These are phyloP conservation scores for Augiades crinisus DNA, from an alignment of 2,888 invertebrate genomes.

Conservation along the genomic window DNA sequence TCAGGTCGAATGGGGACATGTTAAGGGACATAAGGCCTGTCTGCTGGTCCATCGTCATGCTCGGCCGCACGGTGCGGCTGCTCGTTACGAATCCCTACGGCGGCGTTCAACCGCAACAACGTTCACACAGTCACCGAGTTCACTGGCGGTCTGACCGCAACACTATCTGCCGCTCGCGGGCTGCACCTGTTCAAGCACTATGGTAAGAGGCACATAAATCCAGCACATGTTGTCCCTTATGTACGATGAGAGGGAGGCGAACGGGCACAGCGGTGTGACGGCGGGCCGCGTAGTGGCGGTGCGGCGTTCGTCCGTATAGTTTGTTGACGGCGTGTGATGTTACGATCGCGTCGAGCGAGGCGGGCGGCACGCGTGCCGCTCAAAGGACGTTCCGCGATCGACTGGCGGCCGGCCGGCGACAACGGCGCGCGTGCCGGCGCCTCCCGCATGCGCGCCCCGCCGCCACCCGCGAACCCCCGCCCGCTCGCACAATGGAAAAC, in stretches of 20 bases:
- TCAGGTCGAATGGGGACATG: constrained; percentile 92
- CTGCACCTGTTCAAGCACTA: constrained; percentile 79
- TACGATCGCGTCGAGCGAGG: constrained; percentile 62
- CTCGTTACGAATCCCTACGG: constrained; percentile 66
- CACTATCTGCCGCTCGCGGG: constrained; percentile 77
- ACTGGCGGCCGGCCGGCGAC: constrained; percentile 77
- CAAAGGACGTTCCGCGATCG: constrained; percentile 71
- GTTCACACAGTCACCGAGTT: constrained; percentile 80
- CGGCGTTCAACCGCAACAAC: constrained; percentile 77
- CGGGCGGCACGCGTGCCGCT: constrained; percentile 64
- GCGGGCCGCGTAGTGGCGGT: constrained; percentile 42
- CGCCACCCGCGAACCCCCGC: constrained; percentile 74
- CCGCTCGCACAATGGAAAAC: constrained; percentile 85
- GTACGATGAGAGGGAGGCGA: constrained; percentile 40
- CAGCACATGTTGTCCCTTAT: constrained; percentile 72
- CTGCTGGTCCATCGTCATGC: constrained; percentile 90
- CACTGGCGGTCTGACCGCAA: constrained; percentile 78
- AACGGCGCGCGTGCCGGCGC: constrained; percentile 77
- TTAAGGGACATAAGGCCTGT: constrained; percentile 92
- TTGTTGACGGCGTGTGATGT: constrained; percentile 61
- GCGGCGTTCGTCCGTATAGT: constrained; percentile 47
- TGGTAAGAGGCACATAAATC: constrained; percentile 70
- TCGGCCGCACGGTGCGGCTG: constrained; percentile 75
- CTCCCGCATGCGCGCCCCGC: constrained; percentile 78
- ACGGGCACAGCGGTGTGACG: constrained; percentile 37